Base-by-base conservation (phyloP, 1,140 invertebrate genomes). In the Druon quercuslanigerum region DNA sequence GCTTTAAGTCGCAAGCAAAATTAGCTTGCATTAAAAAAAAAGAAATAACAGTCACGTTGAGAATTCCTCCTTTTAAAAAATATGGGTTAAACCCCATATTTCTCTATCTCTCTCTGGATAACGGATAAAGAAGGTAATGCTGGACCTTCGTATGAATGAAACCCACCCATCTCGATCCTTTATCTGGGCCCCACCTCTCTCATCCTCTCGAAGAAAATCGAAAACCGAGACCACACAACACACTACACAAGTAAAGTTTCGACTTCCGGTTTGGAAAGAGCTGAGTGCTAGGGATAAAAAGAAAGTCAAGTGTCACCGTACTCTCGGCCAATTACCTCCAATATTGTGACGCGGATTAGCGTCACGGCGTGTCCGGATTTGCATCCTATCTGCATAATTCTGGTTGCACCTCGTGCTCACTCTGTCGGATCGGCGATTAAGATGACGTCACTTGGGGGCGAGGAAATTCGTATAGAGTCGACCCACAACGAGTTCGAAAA, bases 311-410 rank as follows among this genome's bases (percentile, higher is more conserved):
- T 84, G 82, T 84, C 82, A 83, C 52, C 81, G 76, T 66, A 84
- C 84, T 83, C 83, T 81, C 82, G 89, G 89, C 85, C 89, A 91
- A 91, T 91, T 91, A 90, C 89, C 87, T 90, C 84, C 88, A 88
- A 91, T 90, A 90, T 90, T 89, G 87, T 90, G 90, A 91, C 87
- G 88, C 76, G 87, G 88, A 90, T 91, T 90, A 90, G 83, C 88
- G 89, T 90, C 88, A 87, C 81, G 78, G 79, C 83, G 83, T 78
- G 81, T 71, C 79, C 72, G 84, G 88, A 91, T 91, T 90, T 91
- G 88, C 89, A 91, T 91, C 74, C 84, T 87, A 90, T 91, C 90
- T 90, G 86, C 89, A 91, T 91, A 90, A 91, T 90, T 91, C 90
- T 83, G 84, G 87, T 85, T 89, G 88, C 89, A 89, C 85, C 84